A percentile compares a stretch with the other conserved stretches of the same genome.
Evolutionary conservation across 2,113 vertebrate species (phyloP).

Genomic region (Morone saxatilis): DNA sequence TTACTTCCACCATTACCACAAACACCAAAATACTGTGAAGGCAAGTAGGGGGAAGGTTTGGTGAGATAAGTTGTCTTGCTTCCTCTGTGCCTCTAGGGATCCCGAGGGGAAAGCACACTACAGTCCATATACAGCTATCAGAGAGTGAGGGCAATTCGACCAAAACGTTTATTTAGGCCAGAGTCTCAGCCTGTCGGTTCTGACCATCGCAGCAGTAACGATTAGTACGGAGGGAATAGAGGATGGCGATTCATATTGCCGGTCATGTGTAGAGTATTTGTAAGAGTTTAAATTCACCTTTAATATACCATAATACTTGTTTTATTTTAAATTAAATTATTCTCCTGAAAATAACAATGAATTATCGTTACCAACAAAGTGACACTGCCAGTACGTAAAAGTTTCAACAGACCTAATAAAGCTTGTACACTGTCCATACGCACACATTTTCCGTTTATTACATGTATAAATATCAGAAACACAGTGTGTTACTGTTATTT

Average conservation of each 20-base stretch:
- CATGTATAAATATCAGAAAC: neutral
- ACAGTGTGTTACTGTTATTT: neutral
- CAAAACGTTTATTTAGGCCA: conserved; percentile 24
- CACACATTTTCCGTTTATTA: neutral
- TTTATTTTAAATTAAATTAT: neutral
- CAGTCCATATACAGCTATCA: conserved; percentile 47
- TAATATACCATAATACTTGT: neutral
- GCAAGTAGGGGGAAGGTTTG: conserved; percentile 2
- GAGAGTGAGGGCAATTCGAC: conserved; percentile 52
- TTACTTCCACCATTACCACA: conserved; percentile 24
- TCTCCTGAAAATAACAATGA: neutral
- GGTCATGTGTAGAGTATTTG: neutral
- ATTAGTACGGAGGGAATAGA: neutral
- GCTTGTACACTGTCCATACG: too few species aligned
- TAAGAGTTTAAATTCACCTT: neutral
- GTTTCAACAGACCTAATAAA: too few species aligned
- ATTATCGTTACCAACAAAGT: too few species aligned
- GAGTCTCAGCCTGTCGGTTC: neutral
- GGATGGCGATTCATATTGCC: neutral
- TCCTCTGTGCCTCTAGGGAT: conserved; percentile 41
- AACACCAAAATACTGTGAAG: conserved; percentile 38
- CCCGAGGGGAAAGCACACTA: conserved; percentile 8
- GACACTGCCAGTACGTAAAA: too few species aligned
- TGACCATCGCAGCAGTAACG: neutral
- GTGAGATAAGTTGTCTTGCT: conserved; percentile 64